Evolutionary conservation across 2,888 invertebrate genomes (phyloP).

Genomic region (Cephus spinipes): DNA sequence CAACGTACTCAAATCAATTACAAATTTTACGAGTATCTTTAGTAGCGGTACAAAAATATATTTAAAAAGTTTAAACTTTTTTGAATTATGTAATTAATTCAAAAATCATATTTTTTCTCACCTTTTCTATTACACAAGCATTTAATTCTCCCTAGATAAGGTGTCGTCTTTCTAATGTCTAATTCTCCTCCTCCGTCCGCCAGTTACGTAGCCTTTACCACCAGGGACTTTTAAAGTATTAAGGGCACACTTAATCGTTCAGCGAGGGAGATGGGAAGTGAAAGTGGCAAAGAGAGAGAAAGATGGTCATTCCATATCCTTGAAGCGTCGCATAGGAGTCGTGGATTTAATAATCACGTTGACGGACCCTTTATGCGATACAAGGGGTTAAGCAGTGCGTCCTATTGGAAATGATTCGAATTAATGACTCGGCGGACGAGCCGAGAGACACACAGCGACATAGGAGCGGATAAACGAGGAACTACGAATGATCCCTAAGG

Average conservation of each 20-base stretch:
- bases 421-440: slow-evolving; percentile 39
- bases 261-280: background rate
- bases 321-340: background rate
- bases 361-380: slow-evolving; percentile 24
- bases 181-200: background rate
- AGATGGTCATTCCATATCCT: background rate
- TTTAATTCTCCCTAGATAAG: background rate
- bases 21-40: background rate
- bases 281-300: background rate
- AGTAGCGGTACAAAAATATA: background rate
- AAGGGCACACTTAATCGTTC: background rate
- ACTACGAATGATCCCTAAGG: background rate
- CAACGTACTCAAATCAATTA: background rate
- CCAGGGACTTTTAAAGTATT: background rate
- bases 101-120: background rate
- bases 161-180: background rate
- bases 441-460: background rate
- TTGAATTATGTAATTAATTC: background rate
- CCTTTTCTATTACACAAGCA: background rate
- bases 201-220: background rate
- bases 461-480: background rate
- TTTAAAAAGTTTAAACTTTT: background rate
- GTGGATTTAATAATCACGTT: slow-evolving; percentile 24
- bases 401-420: slow-evolving; percentile 49
- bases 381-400: slow-evolving; percentile 38